Conservation (phyloP, 2,888 invertebrate genomes). For the Spilosoma lubricipeda region DNA sequence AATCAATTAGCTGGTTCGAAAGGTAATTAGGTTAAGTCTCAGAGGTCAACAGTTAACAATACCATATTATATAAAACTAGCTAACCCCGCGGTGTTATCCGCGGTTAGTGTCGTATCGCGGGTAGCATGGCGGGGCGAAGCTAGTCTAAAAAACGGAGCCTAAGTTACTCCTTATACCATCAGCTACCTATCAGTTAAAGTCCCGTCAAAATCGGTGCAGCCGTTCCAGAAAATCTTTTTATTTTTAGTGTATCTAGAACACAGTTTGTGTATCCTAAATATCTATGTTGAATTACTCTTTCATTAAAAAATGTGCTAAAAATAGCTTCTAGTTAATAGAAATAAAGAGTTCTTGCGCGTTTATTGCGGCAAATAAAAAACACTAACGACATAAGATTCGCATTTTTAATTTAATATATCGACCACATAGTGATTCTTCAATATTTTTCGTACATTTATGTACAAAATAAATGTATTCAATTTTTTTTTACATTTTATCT, state of each 20-base stretch:
- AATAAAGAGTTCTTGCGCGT: too few relatives aligned
- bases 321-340: background rate
- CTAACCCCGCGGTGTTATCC: too few relatives aligned
- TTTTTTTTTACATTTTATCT: slow-evolving; percentile 58
- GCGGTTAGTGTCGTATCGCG: too few relatives aligned
- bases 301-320: background rate
- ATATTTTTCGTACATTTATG: slow-evolving; percentile 61
- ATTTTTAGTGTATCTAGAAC: too few relatives aligned
- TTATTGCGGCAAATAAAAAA: slow-evolving; percentile 5
- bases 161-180: too few relatives aligned
- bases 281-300: background rate
- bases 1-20: background rate
- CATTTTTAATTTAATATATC: slow-evolving; percentile 55
- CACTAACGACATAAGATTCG: slow-evolving; percentile 29
- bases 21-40: slow-evolving; percentile 1
- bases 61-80: too few relatives aligned
- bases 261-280: too few relatives aligned
- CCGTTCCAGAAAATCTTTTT: too few relatives aligned
- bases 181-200: too few relatives aligned
- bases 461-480: slow-evolving; percentile 55
- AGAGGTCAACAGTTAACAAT: background rate
- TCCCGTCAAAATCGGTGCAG: too few relatives aligned
- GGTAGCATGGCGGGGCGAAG: too few relatives aligned
- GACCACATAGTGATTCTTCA: slow-evolving; percentile 70
- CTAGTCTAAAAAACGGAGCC: too few relatives aligned